Conservation (phyloP, 2,113 vertebrate species). For the Caranx melampygus region DNA sequence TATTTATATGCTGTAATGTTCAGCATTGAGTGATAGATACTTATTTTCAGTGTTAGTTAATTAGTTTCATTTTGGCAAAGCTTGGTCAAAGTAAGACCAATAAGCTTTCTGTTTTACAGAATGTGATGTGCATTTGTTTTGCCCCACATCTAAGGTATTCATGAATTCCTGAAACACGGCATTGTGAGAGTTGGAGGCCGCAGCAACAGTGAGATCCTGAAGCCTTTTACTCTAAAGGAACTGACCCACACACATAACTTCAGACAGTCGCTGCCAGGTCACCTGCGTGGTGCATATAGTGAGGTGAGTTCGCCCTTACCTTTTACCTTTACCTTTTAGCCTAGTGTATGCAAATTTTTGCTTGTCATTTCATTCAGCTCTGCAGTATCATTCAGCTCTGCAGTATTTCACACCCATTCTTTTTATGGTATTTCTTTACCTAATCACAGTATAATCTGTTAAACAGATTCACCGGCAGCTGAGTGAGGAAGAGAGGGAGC, state of each 20-base stretch:
- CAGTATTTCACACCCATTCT: background rate
- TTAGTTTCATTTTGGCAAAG: no score
- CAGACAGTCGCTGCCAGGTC: slow-evolving; percentile 69
- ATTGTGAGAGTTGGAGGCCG: slow-evolving; percentile 94
- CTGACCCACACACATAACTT: slow-evolving; percentile 75
- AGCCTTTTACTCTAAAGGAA: slow-evolving; percentile 87
- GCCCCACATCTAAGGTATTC: slow-evolving; percentile 83
- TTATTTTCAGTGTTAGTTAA: no score
- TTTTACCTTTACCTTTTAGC: background rate
- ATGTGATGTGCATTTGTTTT: slow-evolving; percentile 22
- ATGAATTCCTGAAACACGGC: slow-evolving; percentile 81
- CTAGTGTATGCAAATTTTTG: background rate
- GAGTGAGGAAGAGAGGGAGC: slow-evolving; percentile 68
- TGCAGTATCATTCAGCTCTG: no score
- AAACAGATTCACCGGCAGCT: slow-evolving; percentile 84
- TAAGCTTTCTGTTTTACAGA: background rate
- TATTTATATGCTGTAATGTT: slow-evolving; percentile 3
- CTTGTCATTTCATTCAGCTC: background rate
- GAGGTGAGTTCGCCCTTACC: slow-evolving; percentile 76
- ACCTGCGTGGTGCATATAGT: slow-evolving; percentile 79
- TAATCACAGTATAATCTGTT: slow-evolving; percentile 17
- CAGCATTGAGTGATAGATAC: background rate
- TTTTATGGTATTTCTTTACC: background rate
- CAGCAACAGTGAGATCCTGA: slow-evolving; percentile 89
- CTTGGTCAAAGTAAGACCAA: background rate